Percentiles rank a stretch among this genome's conserved stretches.
These are phyloP conservation scores for Enteromius mattozi DNA, from an alignment of 2,797 vertebrate genomes.

Conservation along the genomic window DNA sequence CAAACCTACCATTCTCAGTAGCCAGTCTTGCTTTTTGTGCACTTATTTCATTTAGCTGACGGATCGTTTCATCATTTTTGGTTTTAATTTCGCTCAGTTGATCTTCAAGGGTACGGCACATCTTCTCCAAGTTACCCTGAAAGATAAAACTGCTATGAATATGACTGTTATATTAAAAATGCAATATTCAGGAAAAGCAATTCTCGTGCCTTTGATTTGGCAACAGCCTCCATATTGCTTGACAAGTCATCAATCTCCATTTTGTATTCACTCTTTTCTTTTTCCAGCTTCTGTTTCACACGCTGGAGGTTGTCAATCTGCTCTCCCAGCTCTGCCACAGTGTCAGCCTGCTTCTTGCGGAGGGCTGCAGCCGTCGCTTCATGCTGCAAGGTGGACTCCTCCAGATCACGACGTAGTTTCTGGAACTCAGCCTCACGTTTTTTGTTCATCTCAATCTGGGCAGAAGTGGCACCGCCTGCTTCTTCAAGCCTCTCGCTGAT, in stretches of 20 bases:
- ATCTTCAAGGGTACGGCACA: constrained; percentile 86
- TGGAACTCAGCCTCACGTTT: constrained; percentile 89
- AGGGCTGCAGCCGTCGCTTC: constrained; percentile 84
- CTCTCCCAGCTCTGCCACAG: constrained; percentile 86
- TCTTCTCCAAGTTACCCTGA: constrained; percentile 74
- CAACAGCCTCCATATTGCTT: constrained; percentile 83
- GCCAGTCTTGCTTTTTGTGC: constrained; percentile 83
- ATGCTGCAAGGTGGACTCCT: constrained; percentile 89
- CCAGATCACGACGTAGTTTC: constrained; percentile 85
- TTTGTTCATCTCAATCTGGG: constrained; percentile 89
- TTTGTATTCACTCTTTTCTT: constrained; percentile 89
- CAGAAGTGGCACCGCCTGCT: constrained; percentile 84
- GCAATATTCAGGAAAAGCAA: not conserved
- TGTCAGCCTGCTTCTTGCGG: constrained; percentile 89
- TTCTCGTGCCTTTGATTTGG: constrained; percentile 78
- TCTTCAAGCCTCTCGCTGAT: constrained; percentile 89
- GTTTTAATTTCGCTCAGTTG: constrained; percentile 86
- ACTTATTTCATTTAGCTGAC: constrained; percentile 78
- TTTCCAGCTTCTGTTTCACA: constrained; percentile 86
- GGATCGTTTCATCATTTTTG: constrained; percentile 82
- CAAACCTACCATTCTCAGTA: constrained; percentile 83
- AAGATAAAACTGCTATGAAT: constrained; percentile 65
- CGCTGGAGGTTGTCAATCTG: constrained; percentile 91
- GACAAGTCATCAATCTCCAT: constrained; percentile 90
- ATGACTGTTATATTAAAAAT: not conserved